Evolutionary conservation across 2,888 invertebrate genomes (phyloP), one percentile per base, ranked within the genome.

Genomic region (Dascillus cervinus): DNA sequence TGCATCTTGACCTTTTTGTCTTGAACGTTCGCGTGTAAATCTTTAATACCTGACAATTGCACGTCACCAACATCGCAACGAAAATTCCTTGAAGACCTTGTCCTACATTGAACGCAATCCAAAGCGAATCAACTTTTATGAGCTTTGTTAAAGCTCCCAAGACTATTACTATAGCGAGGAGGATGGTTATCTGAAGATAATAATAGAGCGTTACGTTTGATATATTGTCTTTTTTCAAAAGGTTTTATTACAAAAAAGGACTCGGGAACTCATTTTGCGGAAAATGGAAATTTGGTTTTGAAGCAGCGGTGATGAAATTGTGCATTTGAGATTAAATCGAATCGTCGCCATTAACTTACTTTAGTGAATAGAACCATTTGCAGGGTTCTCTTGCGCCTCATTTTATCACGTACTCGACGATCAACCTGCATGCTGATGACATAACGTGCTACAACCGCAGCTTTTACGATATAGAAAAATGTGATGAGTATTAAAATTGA

Each of bases 21-120:
- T 49, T 56, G 33, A 58, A 47, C 22, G 43, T 54, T 17, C 61
- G 57, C 22, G 58, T 54, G 50, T 67, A 67, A 24, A 67, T 48
- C 47, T 65, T 65, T 33, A 67, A 46, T 25, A 66, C 60, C 43
- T 69, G 66, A 51, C 76, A 76, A 58, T 77, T 76, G 56, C 77
- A 77, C 12, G 77, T 75, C 29, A 77, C 75, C 37, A 75, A 65
- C 52, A 76, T 62, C 9, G 77, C 72, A 32, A 79, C 71, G 42
- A 75, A 66, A 37, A 78, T 68, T 21, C 79, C 80, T 65, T 79
- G 67, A 19, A 67, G 53, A 9, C 69, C 67, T 52, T 69, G 67
- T 1, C 59, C 61, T 14, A 66, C 60, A 48, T 68, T 67, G 47
- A 65, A 70, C 11, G 61, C 54, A 25, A 66, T 61, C 67, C 68